These are phyloP conservation scores for Acanthoscelides obtectus DNA, from an alignment of 2,888 invertebrate genomes.

Conservation along the genomic window DNA sequence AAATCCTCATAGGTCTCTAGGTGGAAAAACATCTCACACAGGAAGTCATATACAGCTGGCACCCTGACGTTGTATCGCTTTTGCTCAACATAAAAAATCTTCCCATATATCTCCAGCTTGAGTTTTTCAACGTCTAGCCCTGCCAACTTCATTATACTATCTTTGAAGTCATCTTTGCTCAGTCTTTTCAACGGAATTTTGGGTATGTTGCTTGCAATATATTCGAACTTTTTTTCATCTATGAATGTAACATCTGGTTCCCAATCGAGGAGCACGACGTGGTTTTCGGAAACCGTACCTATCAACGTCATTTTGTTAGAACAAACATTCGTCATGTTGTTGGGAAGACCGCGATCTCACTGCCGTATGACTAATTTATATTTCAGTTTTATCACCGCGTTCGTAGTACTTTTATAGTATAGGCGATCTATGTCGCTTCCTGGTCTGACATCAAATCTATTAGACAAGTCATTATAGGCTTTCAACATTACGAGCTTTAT, in stretches of 20 bases:
- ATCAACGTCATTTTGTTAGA: neutral
- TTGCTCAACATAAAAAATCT: neutral
- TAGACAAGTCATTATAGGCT: no score
- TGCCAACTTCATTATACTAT: neutral
- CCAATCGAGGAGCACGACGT: neutral
- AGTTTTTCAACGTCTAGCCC: neutral
- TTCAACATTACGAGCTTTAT: no score
- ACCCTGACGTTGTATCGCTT: neutral
- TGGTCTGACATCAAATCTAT: no score
- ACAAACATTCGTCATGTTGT: neutral
- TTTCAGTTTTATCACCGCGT: neutral
- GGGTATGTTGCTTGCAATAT: neutral
- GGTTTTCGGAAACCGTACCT: neutral
- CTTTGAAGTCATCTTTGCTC: neutral
- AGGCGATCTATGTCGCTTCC: no score
- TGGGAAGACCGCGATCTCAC: neutral
- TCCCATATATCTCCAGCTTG: neutral
- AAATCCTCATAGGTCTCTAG: neutral
- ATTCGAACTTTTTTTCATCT: neutral
- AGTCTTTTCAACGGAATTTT: neutral
- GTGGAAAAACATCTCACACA: neutral
- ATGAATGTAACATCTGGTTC: neutral
- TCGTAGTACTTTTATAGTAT: no score
- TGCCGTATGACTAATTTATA: neutral
- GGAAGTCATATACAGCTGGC: neutral